Base-by-base conservation (phyloP, 1,140 invertebrate genomes). In the Brachionus asplanchnoidis region DNA sequence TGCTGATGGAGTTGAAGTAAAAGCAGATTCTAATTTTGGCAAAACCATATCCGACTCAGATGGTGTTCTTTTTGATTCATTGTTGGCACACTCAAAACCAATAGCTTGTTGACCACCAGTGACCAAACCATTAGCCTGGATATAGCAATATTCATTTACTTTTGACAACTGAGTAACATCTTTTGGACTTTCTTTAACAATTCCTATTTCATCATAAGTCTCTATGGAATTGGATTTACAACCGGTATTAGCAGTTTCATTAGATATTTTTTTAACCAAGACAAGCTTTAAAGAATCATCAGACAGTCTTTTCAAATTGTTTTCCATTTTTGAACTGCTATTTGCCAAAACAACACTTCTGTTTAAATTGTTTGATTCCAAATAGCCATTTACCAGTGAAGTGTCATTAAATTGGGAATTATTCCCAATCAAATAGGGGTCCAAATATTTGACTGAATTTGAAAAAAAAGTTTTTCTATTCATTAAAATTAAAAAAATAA, bases 141-240 rank as follows among this genome's bases (percentile, higher is more conserved):
- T 77, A 77, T 77, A 77, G 28, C 73, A 77, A 17, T 77, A 77
- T 77, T 77, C 73, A 28, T 77, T 77, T 20, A 77, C 73, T 14
- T 77, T 77, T 17, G 73, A 28, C 17, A 50, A 2, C 12, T 77
- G 40, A 9, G 6, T 46, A 46, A n/a, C n/a, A n/a, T 28, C 44
- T 77, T 46, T 50, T 46, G 65, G 2, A 68, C 8, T 17, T 17
- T 46, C 20, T 53, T 77, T 77, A 4, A 9, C 42, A 46, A 9
- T 46, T 7, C 7, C 7, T 46, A 77, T 77, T 77, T 77, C 73
- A 77, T 20, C 42, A 28, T 77, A 77, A 50, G 26, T n/a, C 23
- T 77, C 73, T 1, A 7, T 9, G 1, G 73, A 46, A 17, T 11
- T 12, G 23, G 42, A 77, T 44, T 77, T 77, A 26, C 9, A 20